Evolutionary conservation across 2,888 invertebrate species (phyloP).

Genomic region (Philereme transversata): DNA sequence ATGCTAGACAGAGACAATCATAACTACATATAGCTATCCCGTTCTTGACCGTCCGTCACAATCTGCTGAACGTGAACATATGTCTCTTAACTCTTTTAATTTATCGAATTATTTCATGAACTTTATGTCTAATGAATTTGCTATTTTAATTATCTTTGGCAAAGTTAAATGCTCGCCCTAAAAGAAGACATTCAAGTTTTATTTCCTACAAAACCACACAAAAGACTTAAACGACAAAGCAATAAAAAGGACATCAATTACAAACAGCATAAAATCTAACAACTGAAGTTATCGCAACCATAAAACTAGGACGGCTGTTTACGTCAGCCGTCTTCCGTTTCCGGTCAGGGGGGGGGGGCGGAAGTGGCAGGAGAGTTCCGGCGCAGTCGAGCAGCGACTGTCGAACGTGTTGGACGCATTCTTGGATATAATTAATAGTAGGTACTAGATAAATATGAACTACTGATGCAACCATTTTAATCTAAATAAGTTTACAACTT

Average conservation of each 20-base stretch:
- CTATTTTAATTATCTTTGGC: too few species aligned
- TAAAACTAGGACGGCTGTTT: conserved; percentile 49
- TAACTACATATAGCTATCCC: too few species aligned
- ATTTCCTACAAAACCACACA: conserved; percentile 1
- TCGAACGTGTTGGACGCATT: conserved; percentile 47
- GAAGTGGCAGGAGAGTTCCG: conserved; percentile 35
- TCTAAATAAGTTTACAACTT: too few species aligned
- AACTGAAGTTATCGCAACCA: conserved; percentile 39
- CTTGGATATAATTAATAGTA: background rate
- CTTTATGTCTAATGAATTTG: too few species aligned
- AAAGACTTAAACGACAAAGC: conserved; percentile 17
- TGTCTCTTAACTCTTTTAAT: too few species aligned
- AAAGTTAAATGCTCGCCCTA: background rate
- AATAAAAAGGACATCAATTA: conserved; percentile 36
- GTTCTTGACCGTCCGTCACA: too few species aligned
- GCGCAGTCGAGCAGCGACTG: conserved; percentile 44
- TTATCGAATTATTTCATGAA: too few species aligned
- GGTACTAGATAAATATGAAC: too few species aligned
- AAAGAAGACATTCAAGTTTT: conserved; percentile 5
- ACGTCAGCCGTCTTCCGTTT: conserved; percentile 42
- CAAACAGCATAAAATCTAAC: conserved; percentile 33
- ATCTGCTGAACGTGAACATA: too few species aligned
- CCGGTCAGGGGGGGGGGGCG: conserved; percentile 42
- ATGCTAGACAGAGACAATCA: too few species aligned
- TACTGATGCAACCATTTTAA: too few species aligned